phyloP scores from a whole-genome alignment of 2,113 vertebrate genomes.

The Rhombomys opimus region DNA sequence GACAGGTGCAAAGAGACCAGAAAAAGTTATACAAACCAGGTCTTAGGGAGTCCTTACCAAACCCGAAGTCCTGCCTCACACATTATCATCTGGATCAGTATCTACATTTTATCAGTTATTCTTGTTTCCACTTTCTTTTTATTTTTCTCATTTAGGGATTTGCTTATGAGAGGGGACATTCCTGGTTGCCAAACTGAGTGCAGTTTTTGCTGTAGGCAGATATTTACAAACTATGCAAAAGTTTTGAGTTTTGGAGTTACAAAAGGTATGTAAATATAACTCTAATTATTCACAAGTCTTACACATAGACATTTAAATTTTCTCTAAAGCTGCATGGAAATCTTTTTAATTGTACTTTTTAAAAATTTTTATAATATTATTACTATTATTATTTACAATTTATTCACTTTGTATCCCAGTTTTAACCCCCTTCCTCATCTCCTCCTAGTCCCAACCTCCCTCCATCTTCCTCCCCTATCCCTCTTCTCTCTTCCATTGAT shows the following conservation, averaged over 20 bases:
- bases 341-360: not conserved
- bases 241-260: not conserved
- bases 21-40: not conserved
- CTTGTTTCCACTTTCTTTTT: not conserved
- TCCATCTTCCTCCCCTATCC: no score
- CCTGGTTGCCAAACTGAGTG: not conserved
- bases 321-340: not conserved
- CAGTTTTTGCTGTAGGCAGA: constrained; percentile 30
- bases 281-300: not conserved
- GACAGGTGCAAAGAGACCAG: not conserved
- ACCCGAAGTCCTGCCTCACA: not conserved
- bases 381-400: no score
- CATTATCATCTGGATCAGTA: not conserved
- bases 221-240: constrained; percentile 18
- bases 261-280: not conserved
- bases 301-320: not conserved
- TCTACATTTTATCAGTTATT: constrained; percentile 22
- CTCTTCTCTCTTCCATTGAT: no score
- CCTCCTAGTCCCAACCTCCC: no score
- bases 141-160: not conserved
- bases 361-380: no score
- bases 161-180: not conserved
- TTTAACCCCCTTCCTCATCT: no score
- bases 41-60: not conserved
- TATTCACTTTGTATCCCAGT: no score